Evolutionary conservation across 2,888 invertebrate genomes (phyloP).

Genomic region (Lasioglossum leucozonium): DNA sequence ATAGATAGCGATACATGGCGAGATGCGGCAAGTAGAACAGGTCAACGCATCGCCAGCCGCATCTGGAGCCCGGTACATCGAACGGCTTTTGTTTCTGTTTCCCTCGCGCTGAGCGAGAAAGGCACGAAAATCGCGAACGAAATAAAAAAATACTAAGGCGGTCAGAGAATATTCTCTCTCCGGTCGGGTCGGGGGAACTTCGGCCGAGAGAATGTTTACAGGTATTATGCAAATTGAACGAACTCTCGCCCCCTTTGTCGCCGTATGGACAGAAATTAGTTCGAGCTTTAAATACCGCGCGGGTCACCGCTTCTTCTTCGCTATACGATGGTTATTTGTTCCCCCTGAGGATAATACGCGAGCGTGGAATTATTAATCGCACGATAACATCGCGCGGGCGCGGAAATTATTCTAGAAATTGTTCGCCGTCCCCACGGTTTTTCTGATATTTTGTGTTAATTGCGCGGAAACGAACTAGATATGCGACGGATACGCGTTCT

Average conservation of each 20-base stretch:
- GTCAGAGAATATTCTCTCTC: neutral
- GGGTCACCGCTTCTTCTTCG: conserved; percentile 3
- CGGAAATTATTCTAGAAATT: conserved; percentile 1
- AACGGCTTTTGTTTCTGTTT: neutral
- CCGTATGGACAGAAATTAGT: neutral
- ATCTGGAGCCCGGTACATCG: neutral
- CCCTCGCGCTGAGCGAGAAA: neutral
- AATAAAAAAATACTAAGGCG: neutral
- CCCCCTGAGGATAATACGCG: neutral
- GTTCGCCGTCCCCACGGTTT: neutral
- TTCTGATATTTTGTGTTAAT: neutral
- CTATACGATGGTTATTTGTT: neutral
- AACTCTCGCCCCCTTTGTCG: neutral
- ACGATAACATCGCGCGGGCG: neutral
- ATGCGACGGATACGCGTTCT: neutral
- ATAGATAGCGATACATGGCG: neutral
- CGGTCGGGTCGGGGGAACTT: neutral
- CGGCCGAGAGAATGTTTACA: conserved; percentile 3
- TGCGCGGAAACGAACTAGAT: neutral
- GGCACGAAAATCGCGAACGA: neutral
- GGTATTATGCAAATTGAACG: conserved; percentile 15
- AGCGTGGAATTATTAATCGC: neutral
- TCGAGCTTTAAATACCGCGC: conserved; percentile 2
- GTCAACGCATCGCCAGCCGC: conserved; percentile 3
- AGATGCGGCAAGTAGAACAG: conserved; percentile 24